Conservation (phyloP, 2,113 vertebrate species). For the Podocnemis expansa region DNA sequence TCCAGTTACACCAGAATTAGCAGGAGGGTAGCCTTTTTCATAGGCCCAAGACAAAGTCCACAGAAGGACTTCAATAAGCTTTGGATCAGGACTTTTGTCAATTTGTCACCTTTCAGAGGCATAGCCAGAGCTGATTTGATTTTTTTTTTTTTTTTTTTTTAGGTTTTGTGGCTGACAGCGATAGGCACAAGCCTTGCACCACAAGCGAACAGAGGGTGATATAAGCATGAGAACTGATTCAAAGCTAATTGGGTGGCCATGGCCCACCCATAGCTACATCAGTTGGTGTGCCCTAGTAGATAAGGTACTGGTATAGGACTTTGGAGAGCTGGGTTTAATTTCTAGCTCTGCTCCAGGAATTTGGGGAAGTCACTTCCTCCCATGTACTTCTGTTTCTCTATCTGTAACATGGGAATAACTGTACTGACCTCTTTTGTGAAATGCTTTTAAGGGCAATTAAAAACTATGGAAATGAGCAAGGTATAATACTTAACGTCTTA, state of each 20-base stretch:
- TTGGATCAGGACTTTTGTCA: background rate
- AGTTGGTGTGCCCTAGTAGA: background rate
- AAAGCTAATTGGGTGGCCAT: too few species aligned
- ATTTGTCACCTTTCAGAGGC: background rate
- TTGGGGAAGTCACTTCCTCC: background rate
- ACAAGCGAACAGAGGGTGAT: too few species aligned
- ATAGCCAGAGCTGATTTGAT: too few species aligned
- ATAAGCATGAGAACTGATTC: too few species aligned
- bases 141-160: too few species aligned
- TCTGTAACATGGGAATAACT: background rate
- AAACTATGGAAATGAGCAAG: background rate
- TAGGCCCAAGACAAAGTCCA: background rate
- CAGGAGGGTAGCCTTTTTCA: background rate
- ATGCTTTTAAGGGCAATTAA: background rate
- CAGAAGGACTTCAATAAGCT: background rate
- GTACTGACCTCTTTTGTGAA: background rate
- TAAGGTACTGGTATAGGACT: background rate
- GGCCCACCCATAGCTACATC: too few species aligned
- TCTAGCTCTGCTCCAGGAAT: background rate
- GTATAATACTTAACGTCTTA: conserved; percentile 4
- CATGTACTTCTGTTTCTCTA: background rate
- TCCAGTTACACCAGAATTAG: background rate
- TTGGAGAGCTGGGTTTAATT: background rate
- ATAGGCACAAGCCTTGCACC: too few species aligned
- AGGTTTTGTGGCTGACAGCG: too few species aligned